These are phyloP conservation scores for Strix aluco DNA, from an alignment of 2,113 vertebrate genomes.

Conservation along the genomic window DNA sequence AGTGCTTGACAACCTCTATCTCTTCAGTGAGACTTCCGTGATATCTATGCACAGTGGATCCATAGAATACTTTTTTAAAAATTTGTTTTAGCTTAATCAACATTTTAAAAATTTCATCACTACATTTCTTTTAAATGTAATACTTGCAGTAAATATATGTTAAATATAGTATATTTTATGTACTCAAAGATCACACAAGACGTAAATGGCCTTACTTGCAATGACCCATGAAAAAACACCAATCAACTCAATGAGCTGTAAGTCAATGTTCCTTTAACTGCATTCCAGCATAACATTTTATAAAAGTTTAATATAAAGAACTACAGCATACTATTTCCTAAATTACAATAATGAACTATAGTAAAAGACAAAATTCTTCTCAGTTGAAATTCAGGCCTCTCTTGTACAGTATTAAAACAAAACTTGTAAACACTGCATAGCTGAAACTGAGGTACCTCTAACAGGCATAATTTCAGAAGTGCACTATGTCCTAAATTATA, in stretches of 20 bases:
- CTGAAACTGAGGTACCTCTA: not conserved
- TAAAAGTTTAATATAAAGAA: not conserved
- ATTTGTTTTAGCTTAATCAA: not conserved
- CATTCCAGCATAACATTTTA: not conserved
- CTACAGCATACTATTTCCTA: not conserved
- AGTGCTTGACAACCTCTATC: not conserved
- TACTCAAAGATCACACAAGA: not conserved
- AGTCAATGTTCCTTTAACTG: not conserved
- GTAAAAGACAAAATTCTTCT: not conserved
- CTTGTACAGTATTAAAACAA: not conserved
- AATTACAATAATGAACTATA: not conserved
- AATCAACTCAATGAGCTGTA: not conserved
- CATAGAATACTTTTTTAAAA: not conserved
- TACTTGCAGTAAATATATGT: not conserved
- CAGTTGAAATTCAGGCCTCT: not conserved
- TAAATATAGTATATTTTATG: not conserved
- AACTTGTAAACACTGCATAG: not conserved
- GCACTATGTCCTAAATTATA: not conserved
- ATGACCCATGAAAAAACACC: not conserved
- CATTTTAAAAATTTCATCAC: not conserved
- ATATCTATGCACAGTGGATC: not conserved
- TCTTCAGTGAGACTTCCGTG: not conserved
- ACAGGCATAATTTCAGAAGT: not conserved
- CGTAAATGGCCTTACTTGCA: not conserved
- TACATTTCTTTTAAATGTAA: not conserved